Evolutionary conservation across 1,140 invertebrate species (phyloP), one percentile per base, ranked within the genome.

Genomic region (Akabosia matsudoensis): DNA sequence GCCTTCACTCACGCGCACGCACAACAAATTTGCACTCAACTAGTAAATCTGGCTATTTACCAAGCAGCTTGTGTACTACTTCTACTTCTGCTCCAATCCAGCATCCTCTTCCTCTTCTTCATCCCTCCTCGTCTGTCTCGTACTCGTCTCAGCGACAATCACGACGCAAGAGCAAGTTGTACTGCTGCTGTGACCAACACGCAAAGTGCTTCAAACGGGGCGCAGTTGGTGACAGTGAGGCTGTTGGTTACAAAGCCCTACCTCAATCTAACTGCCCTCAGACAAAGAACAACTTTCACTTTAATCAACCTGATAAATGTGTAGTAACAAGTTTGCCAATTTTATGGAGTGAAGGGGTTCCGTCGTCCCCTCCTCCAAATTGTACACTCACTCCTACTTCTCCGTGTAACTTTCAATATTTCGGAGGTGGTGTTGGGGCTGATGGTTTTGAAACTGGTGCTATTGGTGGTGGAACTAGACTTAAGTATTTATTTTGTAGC

Each of bases 271-370:
- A 31, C 28, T 67, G 10, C 61, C 14, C 7, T 67, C 22, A 7
- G 26, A 30, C 54, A 31, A 22, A 67, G 28, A 67, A 67, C 28
- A 56, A 30, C 26, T 31, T 30, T 67, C 28, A 30, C 61, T n/a
- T n/a, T n/a, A n/a, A n/a, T n/a, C n/a, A n/a, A n/a, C n/a, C n/a
- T n/a, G n/a, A n/a, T n/a, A n/a, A n/a, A n/a, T n/a, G n/a, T n/a
- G n/a, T n/a, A n/a, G n/a, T n/a, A n/a, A n/a, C n/a, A 13, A 67
- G 61, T 30, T 67, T 67, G n/a, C 61, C 61, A 2, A 67, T 67
- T 67, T 30, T 67, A 4, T 67, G 61, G 61, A 67, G 3, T 28
- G 61, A 67, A 10, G 61, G n/a, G n/a, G n/a, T n/a, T n/a, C n/a
- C 61, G 28, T 67, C 61, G 28, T 31, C 61, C 61, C 7, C 61